These are phyloP conservation scores for Pteruthius melanotis DNA, from an alignment of 2,113 vertebrate species.

Conservation along the genomic window DNA sequence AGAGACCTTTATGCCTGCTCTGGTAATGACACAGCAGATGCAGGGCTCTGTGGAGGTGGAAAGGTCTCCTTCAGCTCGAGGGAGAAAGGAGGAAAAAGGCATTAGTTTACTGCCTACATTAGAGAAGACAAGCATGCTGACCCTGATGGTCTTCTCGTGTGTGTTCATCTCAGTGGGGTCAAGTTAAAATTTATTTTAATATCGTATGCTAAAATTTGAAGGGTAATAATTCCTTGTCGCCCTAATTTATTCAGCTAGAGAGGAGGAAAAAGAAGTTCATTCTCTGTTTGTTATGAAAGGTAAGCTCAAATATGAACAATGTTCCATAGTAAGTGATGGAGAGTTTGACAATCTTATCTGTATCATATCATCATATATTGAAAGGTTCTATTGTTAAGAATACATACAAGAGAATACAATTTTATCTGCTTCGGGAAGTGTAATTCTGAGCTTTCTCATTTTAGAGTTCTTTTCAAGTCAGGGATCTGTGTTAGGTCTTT, in stretches of 20 bases:
- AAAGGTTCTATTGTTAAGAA: conserved; percentile 59
- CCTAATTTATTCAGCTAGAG: conserved; percentile 31
- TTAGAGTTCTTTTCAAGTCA: background rate
- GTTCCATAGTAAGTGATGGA: conserved; percentile 41
- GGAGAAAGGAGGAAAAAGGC: background rate
- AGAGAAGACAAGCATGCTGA: background rate
- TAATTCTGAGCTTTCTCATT: conserved; percentile 39
- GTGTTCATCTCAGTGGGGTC: background rate
- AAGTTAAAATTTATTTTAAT: background rate
- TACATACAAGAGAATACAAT: conserved; percentile 29
- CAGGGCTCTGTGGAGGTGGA: background rate
- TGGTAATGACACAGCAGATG: background rate
- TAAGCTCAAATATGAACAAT: conserved; percentile 34
- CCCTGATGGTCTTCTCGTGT: background rate
- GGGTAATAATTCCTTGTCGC: background rate
- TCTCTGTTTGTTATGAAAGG: conserved; percentile 60
- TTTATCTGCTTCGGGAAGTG: background rate
- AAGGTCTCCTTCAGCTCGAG: background rate
- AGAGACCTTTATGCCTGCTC: background rate
- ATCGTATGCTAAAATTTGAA: background rate
- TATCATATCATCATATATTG: conserved; percentile 40
- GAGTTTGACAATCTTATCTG: conserved; percentile 59
- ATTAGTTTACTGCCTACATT: background rate
- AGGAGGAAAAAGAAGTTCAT: background rate
- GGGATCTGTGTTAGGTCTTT: background rate